Base-by-base conservation (phyloP, 2,797 vertebrate genomes). In the Platyrinchus mystaceus region DNA sequence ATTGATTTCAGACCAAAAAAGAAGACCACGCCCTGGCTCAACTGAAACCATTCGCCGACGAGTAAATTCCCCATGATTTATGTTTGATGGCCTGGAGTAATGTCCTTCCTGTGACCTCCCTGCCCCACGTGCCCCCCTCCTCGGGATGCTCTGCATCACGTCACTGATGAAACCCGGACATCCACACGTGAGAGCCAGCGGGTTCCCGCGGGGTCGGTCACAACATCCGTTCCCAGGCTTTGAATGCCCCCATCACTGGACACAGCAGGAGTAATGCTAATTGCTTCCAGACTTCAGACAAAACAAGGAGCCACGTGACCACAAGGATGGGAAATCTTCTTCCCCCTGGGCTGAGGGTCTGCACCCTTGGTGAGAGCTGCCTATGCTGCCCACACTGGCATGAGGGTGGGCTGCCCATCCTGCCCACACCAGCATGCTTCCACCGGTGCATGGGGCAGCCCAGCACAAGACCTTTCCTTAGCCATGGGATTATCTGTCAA, bases 201-300 rank as follows among this genome's bases (percentile, higher is more conserved):
- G 10, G 47, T 2, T 73, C 91, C 89, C 21, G 4, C 1, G 5
- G 56, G 74, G 74, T 4, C 27, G 0, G 11, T 76, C 87, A 27
- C 81, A 73, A 83, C 71, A 86, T 91, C 96, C 32, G 22, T 84
- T 96, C 95, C 93, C 95, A 92, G 80, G 83, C 89, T 82, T 39
- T 3, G 0, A 85, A 58, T 19, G 43, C 70, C 77, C 82, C 37
- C 5, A 5, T 26, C 53, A 46, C 47, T 7, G 2, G 39, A 55
- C 74, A 36, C 63, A 44, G 59, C 46, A 34, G 15, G 1, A 87
- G 56, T 19, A 44, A 85, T 7, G 27, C 44, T 90, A 89, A 93
- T 89, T 39, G 59, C 56, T 92, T 89, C 89, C 94, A 96, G 69
- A 84, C 44, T 68, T 55, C 6, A 34, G 70, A 78, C 39, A 82